Conservation (phyloP, 2,797 vertebrate genomes). For the Huso huso region DNA sequence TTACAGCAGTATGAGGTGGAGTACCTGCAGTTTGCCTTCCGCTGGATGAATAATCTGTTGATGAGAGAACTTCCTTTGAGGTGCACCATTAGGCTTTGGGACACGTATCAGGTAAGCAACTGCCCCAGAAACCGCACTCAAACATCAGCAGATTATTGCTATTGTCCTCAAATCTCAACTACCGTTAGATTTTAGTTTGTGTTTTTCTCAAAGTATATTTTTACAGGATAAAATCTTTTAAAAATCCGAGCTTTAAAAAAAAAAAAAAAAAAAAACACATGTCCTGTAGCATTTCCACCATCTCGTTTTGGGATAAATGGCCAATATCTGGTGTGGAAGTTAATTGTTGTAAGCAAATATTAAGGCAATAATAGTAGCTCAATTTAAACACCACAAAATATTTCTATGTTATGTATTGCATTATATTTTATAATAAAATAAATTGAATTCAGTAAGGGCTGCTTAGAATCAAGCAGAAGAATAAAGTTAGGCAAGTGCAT, state of each 20-base stretch:
- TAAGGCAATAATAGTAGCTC: neutral
- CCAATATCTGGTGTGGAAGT: too few relatives aligned
- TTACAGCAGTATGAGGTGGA: constrained; percentile 75
- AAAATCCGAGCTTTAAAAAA: too few relatives aligned
- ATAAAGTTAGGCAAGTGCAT: neutral
- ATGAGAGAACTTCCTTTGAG: constrained; percentile 64
- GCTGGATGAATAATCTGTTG: constrained; percentile 73
- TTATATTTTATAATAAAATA: neutral
- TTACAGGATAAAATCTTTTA: too few relatives aligned
- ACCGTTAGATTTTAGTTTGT: too few relatives aligned
- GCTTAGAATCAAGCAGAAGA: neutral
- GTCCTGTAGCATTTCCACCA: too few relatives aligned
- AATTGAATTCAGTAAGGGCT: neutral
- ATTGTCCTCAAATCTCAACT: too few relatives aligned
- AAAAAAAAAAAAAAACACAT: too few relatives aligned
- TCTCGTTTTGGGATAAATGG: too few relatives aligned
- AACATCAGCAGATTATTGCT: too few relatives aligned
- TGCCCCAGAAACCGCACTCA: neutral
- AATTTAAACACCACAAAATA: neutral
- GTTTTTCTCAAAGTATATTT: too few relatives aligned
- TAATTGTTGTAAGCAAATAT: neutral
- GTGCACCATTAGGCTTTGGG: constrained; percentile 64
- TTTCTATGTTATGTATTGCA: neutral
- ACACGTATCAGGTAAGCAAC: constrained; percentile 67
- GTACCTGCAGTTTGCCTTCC: constrained; percentile 70